Evolutionary conservation across 2,888 invertebrate species (phyloP).

Genomic region (Linyphia triangularis): DNA sequence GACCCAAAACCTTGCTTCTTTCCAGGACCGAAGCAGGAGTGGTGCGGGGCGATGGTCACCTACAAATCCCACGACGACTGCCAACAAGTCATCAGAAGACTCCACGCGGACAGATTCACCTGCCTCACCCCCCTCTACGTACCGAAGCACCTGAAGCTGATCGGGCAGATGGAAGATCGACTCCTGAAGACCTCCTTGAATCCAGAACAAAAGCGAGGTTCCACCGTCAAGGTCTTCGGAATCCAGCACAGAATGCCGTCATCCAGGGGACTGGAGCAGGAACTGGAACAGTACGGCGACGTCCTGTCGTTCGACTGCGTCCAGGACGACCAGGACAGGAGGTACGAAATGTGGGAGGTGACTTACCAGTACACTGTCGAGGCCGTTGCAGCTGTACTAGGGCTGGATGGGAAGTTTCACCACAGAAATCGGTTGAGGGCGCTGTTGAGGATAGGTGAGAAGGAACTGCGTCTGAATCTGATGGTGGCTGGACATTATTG

Average conservation of each 20-base stretch:
- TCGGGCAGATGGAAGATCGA: not conserved
- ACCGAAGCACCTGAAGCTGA: not conserved
- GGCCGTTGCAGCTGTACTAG: constrained; percentile 22
- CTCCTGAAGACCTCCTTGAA: not conserved
- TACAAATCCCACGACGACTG: not conserved
- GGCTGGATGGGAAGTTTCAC: constrained; percentile 1
- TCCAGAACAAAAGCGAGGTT: not conserved
- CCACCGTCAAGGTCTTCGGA: not conserved
- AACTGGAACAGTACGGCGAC: not conserved
- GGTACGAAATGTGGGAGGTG: not conserved
- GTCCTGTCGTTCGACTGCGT: not conserved
- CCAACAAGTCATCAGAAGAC: not conserved
- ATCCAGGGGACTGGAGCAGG: not conserved
- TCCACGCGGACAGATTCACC: not conserved
- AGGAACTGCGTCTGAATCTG: not conserved
- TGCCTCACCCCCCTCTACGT: not conserved
- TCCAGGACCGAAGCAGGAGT: not conserved
- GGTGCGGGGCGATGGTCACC: constrained; percentile 20
- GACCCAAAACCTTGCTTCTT: too few relatives aligned
- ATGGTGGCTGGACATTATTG: not conserved
- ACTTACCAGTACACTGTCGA: constrained; percentile 19
- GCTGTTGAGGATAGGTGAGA: not conserved
- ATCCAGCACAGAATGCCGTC: not conserved
- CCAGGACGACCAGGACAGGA: not conserved
- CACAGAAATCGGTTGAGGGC: not conserved